Percentiles rank a stretch among this genome's conserved stretches.
These are phyloP conservation scores for Heterodera schachtii DNA, from an alignment of 1,140 invertebrate species.

Conservation along the genomic window DNA sequence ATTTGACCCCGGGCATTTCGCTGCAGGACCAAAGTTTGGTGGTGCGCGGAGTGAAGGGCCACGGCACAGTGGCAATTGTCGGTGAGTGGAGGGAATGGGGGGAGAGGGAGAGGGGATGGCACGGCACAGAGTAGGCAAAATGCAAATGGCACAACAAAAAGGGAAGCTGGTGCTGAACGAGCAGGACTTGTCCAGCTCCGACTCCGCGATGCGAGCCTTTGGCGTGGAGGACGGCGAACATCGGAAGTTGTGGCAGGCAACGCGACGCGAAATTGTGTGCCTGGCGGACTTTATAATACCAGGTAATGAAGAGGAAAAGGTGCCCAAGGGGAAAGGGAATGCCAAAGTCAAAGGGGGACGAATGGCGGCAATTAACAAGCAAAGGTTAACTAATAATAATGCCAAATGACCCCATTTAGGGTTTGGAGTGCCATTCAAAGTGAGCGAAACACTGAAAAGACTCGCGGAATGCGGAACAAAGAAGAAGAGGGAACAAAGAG, in stretches of 20 bases:
- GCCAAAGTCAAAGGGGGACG: constrained; percentile 1
- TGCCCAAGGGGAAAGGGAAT: constrained; percentile 17
- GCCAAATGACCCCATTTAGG: background rate
- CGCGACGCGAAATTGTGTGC: constrained; percentile 37
- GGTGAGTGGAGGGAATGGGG: background rate
- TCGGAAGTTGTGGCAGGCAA: constrained; percentile 42
- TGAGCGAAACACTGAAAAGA: constrained; percentile 12
- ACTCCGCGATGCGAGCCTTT: constrained; percentile 33
- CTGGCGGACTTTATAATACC: constrained; percentile 35
- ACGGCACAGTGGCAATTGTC: constrained; percentile 39
- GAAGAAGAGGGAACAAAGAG: background rate
- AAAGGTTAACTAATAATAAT: background rate
- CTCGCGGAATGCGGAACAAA: constrained; percentile 10
- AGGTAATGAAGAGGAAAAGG: background rate
- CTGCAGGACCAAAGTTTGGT: constrained; percentile 42
- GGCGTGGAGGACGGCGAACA: constrained; percentile 33
- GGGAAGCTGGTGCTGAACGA: constrained; percentile 36
- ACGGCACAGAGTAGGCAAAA: background rate
- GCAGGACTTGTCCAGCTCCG: constrained; percentile 22
- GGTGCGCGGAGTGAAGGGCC: constrained; percentile 36
- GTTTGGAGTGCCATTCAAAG: constrained; percentile 29
- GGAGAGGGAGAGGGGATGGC: no score
- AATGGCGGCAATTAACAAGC: constrained; percentile 7
- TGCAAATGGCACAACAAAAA: background rate
- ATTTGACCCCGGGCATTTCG: constrained; percentile 34